Base-by-base conservation (phyloP, 2,888 invertebrate genomes). In the Tetranychus truncatus region DNA sequence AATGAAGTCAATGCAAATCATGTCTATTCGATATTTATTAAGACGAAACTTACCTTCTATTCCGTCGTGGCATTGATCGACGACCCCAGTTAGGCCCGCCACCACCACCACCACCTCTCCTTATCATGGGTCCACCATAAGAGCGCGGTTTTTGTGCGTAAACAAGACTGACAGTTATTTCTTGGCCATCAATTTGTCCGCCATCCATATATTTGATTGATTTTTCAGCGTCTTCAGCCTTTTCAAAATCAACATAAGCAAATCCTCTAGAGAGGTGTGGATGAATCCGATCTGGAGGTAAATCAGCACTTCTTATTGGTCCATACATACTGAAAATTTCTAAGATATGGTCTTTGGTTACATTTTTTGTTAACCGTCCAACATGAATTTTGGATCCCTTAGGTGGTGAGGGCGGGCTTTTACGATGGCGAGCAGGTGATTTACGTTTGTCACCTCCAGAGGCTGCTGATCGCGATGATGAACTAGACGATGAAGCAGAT, bases 181-280 rank as follows among this genome's bases (percentile, higher is more conserved):
- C 95, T 83, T 95, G 92, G 20, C 93, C 93, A 84, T 95, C 95
- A 81, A 96, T 91, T 84, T 95, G 95, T 75, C 94, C 99, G 82
- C 96, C 97, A 84, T 99, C 96, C 97, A 99, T 97, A 82, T 96
- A 94, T 83, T 96, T 96, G 89, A 97, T 92, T 0, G 97, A 97
- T 83, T 95, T 94, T 82, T 96, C 95, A 24, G 97, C 96, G 83
- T 96, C 95, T 79, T 96, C 96, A 0, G 94, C 87, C 75, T 89
- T 92, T 78, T 88, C 89, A 84, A 91, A 99, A 81, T 99, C 97
- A 2, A 99, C 91, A 83, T 96, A 97, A 15, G 94, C 95, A 83
- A 91, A 92, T 1, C 95, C 95, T 45, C 92, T 87, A n/a, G 92
- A 91, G 79, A 92, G 87, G 81, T 91, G 89, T 0, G 89, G 88